Base-by-base conservation (phyloP, 2,113 vertebrate genomes). In the Nesospiza acunhae region DNA sequence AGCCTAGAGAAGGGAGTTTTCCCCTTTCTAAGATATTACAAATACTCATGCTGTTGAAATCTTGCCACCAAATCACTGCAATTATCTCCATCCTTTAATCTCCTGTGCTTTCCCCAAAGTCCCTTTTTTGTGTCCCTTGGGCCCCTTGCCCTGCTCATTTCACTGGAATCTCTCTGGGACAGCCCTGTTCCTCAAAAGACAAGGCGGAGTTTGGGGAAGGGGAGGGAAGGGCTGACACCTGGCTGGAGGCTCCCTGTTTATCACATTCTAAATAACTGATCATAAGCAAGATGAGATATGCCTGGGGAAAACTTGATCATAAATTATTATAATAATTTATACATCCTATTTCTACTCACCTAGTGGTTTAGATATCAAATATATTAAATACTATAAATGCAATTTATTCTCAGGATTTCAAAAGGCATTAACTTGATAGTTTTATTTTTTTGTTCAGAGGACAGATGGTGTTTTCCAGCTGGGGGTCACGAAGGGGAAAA, bases 1-100 rank as follows among this genome's bases (percentile, higher is more conserved):
- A 68, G 21, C 62, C 35, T 14, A 1, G 18, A 56, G 24, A 63
- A 70, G 39, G 55, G 76, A 58, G 14, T 27, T 74, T 35, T 47
- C 5, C 10, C 52, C 15, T 58, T 37, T 15, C 26, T 9, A 13
- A 67, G 55, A 15, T 13, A 30, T 9, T 20, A 30, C 37, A 75
- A 52, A 55, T 2, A 3, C 2, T 8, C 3, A 3, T 42, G 49
- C 49, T 5, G 1, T 3, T 13, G n/a, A 37, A 27, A 78, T 1
- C 10, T 63, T 33, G 1, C 31, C 33, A 35, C 18, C 64, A 21
- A 7, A 9, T 5, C 27, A 13, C 35, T 63, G 50, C 33, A 63
- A 7, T 79, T 81, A 21, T 2, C 27, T 3, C 2, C 2, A 14
- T 67, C 35, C 55, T 75, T 62, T 44, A 10, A 46, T 56, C 47